A percentile compares a stretch with the other conserved stretches of the same genome.
Conservation (phyloP, 2,888 invertebrate genomes). For the Caradrina kadenii region DNA sequence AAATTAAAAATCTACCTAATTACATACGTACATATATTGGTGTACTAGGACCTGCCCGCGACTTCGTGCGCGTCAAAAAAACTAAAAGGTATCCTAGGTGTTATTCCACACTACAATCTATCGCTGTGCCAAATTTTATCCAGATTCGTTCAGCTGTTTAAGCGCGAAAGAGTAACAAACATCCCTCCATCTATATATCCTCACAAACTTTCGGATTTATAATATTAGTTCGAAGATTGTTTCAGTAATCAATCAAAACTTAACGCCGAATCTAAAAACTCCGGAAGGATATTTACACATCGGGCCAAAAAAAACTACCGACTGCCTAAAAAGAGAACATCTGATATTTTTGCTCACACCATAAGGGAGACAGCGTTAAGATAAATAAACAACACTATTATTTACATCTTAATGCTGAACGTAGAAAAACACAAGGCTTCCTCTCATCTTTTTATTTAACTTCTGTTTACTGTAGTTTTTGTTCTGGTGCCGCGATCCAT, state of each 20-base stretch:
- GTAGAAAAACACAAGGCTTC: slow-evolving; percentile 22
- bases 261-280: slow-evolving; percentile 4
- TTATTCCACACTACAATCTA: too few species aligned
- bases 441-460: slow-evolving; percentile 24
- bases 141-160: too few species aligned
- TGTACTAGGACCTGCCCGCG: too few species aligned
- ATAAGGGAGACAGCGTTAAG: slow-evolving; percentile 37
- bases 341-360: slow-evolving; percentile 27
- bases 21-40: too few species aligned
- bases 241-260: not conserved
- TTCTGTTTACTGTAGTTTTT: slow-evolving; percentile 8
- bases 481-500: slow-evolving; percentile 10
- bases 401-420: slow-evolving; percentile 19
- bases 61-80: too few species aligned
- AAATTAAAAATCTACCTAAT: too few species aligned
- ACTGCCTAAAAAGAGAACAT: slow-evolving; percentile 21
- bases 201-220: too few species aligned
- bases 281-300: slow-evolving; percentile 24
- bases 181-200: too few species aligned
- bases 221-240: too few species aligned
- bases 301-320: slow-evolving; percentile 7
- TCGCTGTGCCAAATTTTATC: too few species aligned
- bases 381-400: slow-evolving; percentile 45
- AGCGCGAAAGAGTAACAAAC: too few species aligned
- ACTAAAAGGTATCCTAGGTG: too few species aligned